Base-by-base conservation (phyloP, 2,888 invertebrate species). In the Cerastoderma edule region DNA sequence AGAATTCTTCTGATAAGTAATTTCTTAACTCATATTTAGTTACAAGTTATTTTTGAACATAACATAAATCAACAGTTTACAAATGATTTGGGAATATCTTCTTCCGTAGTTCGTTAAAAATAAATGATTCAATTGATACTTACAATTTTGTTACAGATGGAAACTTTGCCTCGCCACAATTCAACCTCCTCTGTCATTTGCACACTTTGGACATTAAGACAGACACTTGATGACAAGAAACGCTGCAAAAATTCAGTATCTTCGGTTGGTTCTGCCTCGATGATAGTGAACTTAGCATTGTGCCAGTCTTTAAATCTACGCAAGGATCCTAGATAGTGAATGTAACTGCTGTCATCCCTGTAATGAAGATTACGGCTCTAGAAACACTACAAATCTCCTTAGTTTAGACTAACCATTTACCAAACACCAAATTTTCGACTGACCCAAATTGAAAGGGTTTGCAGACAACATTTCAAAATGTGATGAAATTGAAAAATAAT, bases 291-390 rank as follows among this genome's bases (percentile, higher is more conserved):
- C 4, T 57, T 46, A 1, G 83, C 87, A 83, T 83, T 86, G 73
- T 87, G 86, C 88, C 88, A 88, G 50, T 88, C 87, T 54, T 84
- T 84, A 27, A 88, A 69, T 54, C 87, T 70, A 64, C 83, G 50
- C 24, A 87, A 60, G 16, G 85, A 81, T 8, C 88, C 88, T 28
- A 83, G 80, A 50, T 67, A 81, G 24, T 64, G 72, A 67, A 78
- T 73, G 28, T 77, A 79, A 65, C 44, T 27, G 19, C 39, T 27
- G 8, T 60, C 22, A 24, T 72, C 70, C 27, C 85, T 85, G 70
- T 22, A 72, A 72, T 0, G 63, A 57, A 35, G 5, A 35, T 13
- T 27, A 16, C 19, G n/a, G 50, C n/a, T 30, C 33, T 32, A 6
- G 1, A 54, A 24, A 16, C 27, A 16, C 8, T 22, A 54, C 2